Base-by-base conservation (phyloP, 2,113 vertebrate species). In the Rattus rattus region DNA sequence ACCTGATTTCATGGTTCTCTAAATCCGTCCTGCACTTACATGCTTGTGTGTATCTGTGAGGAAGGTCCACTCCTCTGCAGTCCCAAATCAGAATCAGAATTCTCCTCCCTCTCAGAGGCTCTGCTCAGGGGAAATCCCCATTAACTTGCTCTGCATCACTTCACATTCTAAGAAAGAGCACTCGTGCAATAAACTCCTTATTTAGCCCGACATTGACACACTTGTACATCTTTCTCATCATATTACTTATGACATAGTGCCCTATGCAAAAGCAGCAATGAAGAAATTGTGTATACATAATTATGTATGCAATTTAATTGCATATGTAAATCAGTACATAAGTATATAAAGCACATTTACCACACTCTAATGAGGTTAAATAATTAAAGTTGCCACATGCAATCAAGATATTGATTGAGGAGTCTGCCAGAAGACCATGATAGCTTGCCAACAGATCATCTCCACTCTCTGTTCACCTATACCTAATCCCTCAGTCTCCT, bases 321-420 rank as follows among this genome's bases (percentile, higher is more conserved):
- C 43, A 86, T 47, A 49, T 65, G 39, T 67, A 67, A 86, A 67
- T 65, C 4, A 67, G 30, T 12, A 33, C 17, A 22, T 67, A 30
- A 80, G 39, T 30, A 85, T 47, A 19, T n/a, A n/a, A 93, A 91
- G 13, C n/a, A 95, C 65, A 88, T 83, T 96, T 76, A 80, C 10
- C 65, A 94, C 30, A 96, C 95, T 36, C 43, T 69, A 94, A 92
- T 47, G 63, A 39, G 36, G 61, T 73, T 65, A 84, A 75, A 96
- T 49, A 84, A 63, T 10, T 33, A 80, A 92, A 83, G 33, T 26
- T 63, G 12, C 26, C 16, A 39, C 6, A 73, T 12, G 24, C 70
- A 24, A 88, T 39, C 49, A 92, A 92, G 76, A 92, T 59, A 76
- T 7, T 56, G 52, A 76, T 7, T 56, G 52, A 94, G 36, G 91